Percentiles rank a stretch among this genome's conserved stretches.
Evolutionary conservation across 1,140 invertebrate species (phyloP).

Genomic region (Andrena cerasifolii): DNA sequence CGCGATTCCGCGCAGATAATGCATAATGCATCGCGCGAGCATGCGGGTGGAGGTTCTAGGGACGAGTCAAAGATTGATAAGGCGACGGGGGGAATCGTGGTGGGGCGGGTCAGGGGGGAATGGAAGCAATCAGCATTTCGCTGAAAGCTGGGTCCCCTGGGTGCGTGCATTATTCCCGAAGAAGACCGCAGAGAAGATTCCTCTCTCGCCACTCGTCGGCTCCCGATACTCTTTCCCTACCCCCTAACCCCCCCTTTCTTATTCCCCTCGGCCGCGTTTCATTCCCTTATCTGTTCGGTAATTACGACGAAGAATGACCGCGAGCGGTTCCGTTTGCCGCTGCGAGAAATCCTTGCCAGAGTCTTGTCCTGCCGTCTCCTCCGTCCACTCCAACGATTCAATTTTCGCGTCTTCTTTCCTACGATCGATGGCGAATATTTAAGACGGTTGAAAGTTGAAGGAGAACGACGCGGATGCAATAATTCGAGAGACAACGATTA

Average conservation of each 20-base stretch:
- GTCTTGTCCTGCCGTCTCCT: neutral
- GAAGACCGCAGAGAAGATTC: slow-evolving; percentile 60
- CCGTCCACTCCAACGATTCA: neutral
- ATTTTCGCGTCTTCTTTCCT: neutral
- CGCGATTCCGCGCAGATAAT: neutral
- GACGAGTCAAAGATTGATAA: slow-evolving; percentile 25
- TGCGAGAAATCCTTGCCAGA: neutral
- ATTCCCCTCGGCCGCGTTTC: slow-evolving; percentile 27
- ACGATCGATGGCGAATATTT: no score
- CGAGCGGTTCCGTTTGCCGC: slow-evolving; percentile 50
- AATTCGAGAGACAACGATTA: no score
- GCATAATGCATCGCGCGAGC: neutral
- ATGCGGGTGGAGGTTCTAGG: neutral
- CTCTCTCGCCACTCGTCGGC: slow-evolving; percentile 61
- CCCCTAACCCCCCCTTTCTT: neutral
- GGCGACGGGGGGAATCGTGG: neutral
- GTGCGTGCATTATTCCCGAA: slow-evolving; percentile 74
- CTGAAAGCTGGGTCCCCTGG: slow-evolving; percentile 70
- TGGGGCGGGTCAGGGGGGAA: neutral
- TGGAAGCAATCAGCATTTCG: slow-evolving; percentile 79
- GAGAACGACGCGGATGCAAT: no score
- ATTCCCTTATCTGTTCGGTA: slow-evolving; percentile 66
- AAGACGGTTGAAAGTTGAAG: no score
- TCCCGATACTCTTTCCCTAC: slow-evolving; percentile 37
- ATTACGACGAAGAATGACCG: slow-evolving; percentile 73